A percentile compares a stretch with the other conserved stretches of the same genome.
These are phyloP conservation scores for Colostygia pectinataria DNA, from an alignment of 2,888 invertebrate species.

Conservation along the genomic window DNA sequence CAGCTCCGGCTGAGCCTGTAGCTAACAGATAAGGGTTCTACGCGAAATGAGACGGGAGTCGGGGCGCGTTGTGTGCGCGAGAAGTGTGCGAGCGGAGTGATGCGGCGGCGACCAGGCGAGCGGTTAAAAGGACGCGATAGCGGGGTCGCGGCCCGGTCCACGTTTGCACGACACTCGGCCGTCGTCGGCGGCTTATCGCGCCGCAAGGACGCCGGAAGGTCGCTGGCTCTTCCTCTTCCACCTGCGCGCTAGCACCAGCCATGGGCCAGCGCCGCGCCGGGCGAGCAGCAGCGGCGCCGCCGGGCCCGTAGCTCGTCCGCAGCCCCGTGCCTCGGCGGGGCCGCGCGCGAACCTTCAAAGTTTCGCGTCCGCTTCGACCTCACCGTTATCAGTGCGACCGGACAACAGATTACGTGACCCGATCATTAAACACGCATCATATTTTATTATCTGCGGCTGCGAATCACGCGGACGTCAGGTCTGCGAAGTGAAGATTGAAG, in stretches of 20 bases:
- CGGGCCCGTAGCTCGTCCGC: neutral
- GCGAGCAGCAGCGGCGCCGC: slow-evolving; percentile 3
- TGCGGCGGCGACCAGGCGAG: slow-evolving; percentile 45
- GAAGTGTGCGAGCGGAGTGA: slow-evolving; percentile 58
- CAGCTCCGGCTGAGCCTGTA: too few relatives aligned
- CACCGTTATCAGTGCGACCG: slow-evolving; percentile 25
- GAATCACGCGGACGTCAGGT: slow-evolving; percentile 25
- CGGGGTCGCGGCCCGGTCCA: slow-evolving; percentile 64
- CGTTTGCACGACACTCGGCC: slow-evolving; percentile 59
- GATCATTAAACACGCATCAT: slow-evolving; percentile 22
- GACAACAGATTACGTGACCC: slow-evolving; percentile 22
- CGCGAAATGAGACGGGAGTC: neutral
- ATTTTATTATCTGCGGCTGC: slow-evolving; percentile 15
- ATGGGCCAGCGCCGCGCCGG: neutral
- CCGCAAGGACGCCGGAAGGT: slow-evolving; percentile 74
- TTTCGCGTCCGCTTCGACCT: slow-evolving; percentile 48
- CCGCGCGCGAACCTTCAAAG: neutral
- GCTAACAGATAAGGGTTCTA: neutral
- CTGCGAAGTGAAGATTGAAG: neutral
- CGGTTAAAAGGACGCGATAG: slow-evolving; percentile 69
- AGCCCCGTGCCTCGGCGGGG: neutral
- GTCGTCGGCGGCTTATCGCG: slow-evolving; percentile 47
- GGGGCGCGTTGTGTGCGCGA: slow-evolving; percentile 42
- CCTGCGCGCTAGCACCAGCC: slow-evolving; percentile 12
- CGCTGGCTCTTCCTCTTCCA: slow-evolving; percentile 50